phyloP scores from a whole-genome alignment of 2,113 vertebrate species.

The Corythornis vintsioides region DNA sequence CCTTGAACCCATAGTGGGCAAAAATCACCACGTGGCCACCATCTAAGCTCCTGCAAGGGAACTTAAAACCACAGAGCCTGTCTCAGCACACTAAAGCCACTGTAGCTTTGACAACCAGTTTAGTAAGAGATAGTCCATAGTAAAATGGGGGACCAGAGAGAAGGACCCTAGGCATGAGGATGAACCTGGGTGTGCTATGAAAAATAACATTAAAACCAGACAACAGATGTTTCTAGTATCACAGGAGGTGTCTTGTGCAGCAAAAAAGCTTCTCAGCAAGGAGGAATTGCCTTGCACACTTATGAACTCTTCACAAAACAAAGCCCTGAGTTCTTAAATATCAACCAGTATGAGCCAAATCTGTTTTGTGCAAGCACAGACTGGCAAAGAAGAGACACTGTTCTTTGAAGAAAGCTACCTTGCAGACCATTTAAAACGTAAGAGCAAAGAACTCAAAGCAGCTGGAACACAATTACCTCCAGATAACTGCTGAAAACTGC shows the following conservation, averaged over 20 bases:
- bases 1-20: neutral
- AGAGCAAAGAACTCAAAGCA: constrained; percentile 34
- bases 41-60: neutral
- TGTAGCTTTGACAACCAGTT: neutral
- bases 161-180: neutral
- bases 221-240: constrained; percentile 5
- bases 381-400: neutral
- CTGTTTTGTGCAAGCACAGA: neutral
- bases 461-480: neutral
- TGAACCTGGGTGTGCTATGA: neutral
- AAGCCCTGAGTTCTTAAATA: neutral
- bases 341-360: neutral
- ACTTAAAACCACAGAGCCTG: neutral
- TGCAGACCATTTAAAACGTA: neutral
- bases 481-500: constrained; percentile 27
- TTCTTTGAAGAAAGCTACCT: neutral
- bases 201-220: constrained; percentile 10
- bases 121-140: neutral
- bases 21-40: neutral
- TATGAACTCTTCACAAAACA: neutral
- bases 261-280: neutral
- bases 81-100: neutral
- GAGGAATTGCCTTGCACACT: neutral
- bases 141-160: neutral
- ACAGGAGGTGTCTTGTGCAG: neutral